Evolutionary conservation across 1,140 invertebrate genomes (phyloP), one percentile per base, ranked within the genome.

Genomic region (Brachionus paranguensis): DNA sequence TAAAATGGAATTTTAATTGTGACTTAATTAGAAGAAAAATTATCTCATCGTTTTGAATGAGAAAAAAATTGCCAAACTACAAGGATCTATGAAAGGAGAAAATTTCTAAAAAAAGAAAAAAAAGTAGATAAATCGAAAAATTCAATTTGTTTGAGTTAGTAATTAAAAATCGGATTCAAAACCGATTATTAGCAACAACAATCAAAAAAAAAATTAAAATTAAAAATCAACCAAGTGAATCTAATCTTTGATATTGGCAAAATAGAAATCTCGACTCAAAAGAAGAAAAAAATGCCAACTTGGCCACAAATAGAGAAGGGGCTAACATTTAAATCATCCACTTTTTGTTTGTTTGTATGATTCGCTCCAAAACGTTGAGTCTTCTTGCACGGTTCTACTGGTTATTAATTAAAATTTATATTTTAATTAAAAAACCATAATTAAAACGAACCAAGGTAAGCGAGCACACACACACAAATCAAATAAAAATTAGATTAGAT

Each of bases 351-450:
- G 65, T 68, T 68, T 68, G 65, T 68, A 33, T 68, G 65, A 68
- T 68, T 68, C 27, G 41, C 33, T 72, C 20, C 53, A 60, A 60
- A 60, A 60, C 53, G 27, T 60, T 20, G 53, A 60, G 53, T 60
- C 53, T 72, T 72, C 17, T 72, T 72, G 33, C 37, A 17, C 17
- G 17, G 29, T 41, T 43, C 68, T 72, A 45, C 33, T 72, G 37
- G 68, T 72, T 72, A 72, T 43, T 72, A 72, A 72, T 72, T 72
- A 72, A 72, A 72, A 72, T 72, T 7, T 68, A 68, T 11, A 33
- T 68, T 68, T 72, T 72, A 72, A 72, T 72, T 72, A 72, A 72
- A 72, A 72, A 72, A 72, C 65, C 65, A 68, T 68, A 68, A 68
- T 68, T 68, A 72, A 72, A 72, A 72, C n/a, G 37, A 72, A 24